A percentile compares a stretch with the other conserved stretches of the same genome.
These are phyloP conservation scores for Papilio glaucus DNA, from an alignment of 1,140 invertebrate species.

Conservation along the genomic window DNA sequence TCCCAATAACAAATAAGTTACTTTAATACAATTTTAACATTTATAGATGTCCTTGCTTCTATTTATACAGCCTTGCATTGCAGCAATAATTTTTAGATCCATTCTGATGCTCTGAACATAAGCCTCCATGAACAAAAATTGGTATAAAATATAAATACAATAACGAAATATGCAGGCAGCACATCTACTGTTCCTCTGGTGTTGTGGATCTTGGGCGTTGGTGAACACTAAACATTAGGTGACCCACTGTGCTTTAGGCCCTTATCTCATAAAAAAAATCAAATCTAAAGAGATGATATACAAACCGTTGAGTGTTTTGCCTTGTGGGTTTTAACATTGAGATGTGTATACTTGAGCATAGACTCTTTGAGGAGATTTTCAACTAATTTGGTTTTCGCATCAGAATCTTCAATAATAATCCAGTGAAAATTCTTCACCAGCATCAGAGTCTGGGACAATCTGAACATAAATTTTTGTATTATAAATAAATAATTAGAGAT, in stretches of 20 bases:
- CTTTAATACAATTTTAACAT: neutral
- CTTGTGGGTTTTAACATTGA: slow-evolving; percentile 87
- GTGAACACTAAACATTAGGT: too few species aligned
- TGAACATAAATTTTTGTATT: slow-evolving; percentile 54
- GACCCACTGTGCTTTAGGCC: too few species aligned
- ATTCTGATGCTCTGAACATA: neutral
- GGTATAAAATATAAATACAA: neutral
- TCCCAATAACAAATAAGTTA: neutral
- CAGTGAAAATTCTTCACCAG: slow-evolving; percentile 96
- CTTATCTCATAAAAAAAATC: neutral
- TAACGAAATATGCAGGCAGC: too few species aligned
- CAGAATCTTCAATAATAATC: slow-evolving; percentile 97
- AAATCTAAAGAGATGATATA: slow-evolving; percentile 44
- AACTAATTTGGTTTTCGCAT: slow-evolving; percentile 90
- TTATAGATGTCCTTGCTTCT: neutral
- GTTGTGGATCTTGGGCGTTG: too few species aligned
- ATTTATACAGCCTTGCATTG: neutral
- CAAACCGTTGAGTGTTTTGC: slow-evolving; percentile 79
- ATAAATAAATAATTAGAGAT: too few species aligned
- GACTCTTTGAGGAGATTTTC: slow-evolving; percentile 90
- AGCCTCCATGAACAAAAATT: too few species aligned
- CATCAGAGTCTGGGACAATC: slow-evolving; percentile 95
- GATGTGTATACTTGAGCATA: slow-evolving; percentile 90
- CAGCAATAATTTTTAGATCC: too few species aligned
- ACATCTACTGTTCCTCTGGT: too few species aligned